phyloP scores from a whole-genome alignment of 2,797 vertebrate species.

The Bothrops alternatus region DNA sequence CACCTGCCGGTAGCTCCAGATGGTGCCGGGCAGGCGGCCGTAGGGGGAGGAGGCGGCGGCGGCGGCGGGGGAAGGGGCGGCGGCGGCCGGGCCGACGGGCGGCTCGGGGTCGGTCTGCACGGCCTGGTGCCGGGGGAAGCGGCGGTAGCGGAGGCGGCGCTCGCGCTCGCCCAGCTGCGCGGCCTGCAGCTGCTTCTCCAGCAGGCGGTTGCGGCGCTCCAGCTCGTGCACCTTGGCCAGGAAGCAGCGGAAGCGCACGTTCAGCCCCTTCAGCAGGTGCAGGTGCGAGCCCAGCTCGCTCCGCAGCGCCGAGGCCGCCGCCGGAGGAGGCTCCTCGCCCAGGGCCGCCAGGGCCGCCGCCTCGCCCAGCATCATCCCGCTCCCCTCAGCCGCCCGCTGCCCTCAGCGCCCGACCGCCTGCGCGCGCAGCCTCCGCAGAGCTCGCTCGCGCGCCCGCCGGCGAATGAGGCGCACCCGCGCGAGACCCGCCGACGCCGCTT shows the following conservation, averaged over 20 bases:
- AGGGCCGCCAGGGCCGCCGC: conserved; percentile 40
- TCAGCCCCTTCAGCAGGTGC: conserved; percentile 92
- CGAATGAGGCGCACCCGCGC: conserved; percentile 57
- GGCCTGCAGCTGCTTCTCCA: conserved; percentile 88
- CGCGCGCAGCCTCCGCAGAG: background rate
- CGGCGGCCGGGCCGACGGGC: conserved; percentile 50
- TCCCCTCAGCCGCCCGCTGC: conserved; percentile 4
- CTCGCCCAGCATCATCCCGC: conserved; percentile 64
- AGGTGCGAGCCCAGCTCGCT: conserved; percentile 97
- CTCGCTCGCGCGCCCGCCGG: conserved; percentile 47
- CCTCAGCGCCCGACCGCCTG: background rate
- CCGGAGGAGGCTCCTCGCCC: conserved; percentile 51
- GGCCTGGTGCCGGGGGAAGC: conserved; percentile 82
- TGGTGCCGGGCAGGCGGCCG: conserved; percentile 84
- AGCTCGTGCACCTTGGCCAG: conserved; percentile 95
- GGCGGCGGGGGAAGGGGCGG: conserved; percentile 15
- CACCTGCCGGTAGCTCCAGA: conserved; percentile 95
- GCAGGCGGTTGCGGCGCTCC: conserved; percentile 90
- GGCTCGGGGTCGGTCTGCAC: conserved; percentile 82
- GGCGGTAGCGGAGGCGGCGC: conserved; percentile 75
- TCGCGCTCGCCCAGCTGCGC: conserved; percentile 70
- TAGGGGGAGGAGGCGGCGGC: conserved; percentile 43
- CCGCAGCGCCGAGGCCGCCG: conserved; percentile 86
- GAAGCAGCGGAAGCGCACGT: conserved; percentile 95
- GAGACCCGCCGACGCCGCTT: conserved; percentile 12